Evolutionary conservation across 2,888 invertebrate genomes (phyloP), one percentile per base, ranked within the genome.

Genomic region (Caenorhabditis wallacei): DNA sequence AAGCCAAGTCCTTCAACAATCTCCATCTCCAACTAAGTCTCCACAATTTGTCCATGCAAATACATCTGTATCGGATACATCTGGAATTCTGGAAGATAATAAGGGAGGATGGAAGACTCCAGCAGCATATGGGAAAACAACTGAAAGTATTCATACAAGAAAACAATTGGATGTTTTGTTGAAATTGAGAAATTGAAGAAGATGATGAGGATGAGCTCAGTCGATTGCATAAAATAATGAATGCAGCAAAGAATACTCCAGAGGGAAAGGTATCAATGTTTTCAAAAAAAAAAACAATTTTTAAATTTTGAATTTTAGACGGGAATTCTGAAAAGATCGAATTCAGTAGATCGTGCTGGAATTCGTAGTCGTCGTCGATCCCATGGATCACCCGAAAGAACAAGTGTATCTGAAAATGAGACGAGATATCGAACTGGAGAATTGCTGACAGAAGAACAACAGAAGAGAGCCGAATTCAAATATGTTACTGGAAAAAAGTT

Each of bases 71-170:
- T 51, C 80, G 0, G 66, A 76, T 22, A 24, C 43, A n/a, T 82
- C 81, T 24, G 71, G 61, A 51, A 66, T 78, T 22, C 11, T 74
- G 0, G 76, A 82, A 0, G 69, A 69, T 4, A 63, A 22, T 53
- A 66, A 48, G n/a, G 24, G 35, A 1, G 68, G 68, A 53, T 82
- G 78, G 82, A 78, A 70, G 24, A 83, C 74, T 37, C 79, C 79
- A 4, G 37, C 79, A 0, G 54, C 74, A 4, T 79, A 74, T 37
- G 57, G 61, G 7, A 83, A 80, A 30, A 61, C 80, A 8, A 71
- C 76, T 2, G 84, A 84, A 11, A 84, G 83, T 40, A 85, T 86
- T 68, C 85, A 86, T 74, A 86, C 86, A 20, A 75, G 80, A 46
- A 81, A 86, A 30, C 86, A 86, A 48, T 63, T 86, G 24, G 85